Conservation (phyloP, 2,113 vertebrate species). For the Nerophis ophidion region DNA sequence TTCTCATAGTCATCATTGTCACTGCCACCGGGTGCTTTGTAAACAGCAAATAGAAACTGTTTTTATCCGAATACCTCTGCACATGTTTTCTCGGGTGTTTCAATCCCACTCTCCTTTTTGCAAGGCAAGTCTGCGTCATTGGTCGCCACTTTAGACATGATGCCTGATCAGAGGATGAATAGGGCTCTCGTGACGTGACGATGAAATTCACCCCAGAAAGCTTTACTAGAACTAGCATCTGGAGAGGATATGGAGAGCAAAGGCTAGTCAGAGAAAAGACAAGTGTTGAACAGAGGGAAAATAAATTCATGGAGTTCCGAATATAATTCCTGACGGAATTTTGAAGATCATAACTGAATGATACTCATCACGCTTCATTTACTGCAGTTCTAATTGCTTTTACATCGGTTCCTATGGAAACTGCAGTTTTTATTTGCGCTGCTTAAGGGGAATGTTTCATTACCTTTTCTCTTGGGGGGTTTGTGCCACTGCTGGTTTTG, state of each 20-base stretch:
- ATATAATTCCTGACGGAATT: slow-evolving; percentile 49
- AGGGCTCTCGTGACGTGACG: slow-evolving; percentile 31
- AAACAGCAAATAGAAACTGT: no score
- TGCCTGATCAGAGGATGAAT: slow-evolving; percentile 45
- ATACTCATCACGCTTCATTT: slow-evolving; percentile 58
- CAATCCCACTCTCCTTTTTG: slow-evolving; percentile 14
- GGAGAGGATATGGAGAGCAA: slow-evolving; percentile 13
- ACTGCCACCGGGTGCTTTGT: no score
- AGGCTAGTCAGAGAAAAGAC: slow-evolving; percentile 8
- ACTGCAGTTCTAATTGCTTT: slow-evolving; percentile 64
- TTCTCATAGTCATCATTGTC: no score
- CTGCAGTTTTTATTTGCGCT: slow-evolving; percentile 58
- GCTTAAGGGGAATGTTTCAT: slow-evolving; percentile 45
- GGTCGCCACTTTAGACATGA: slow-evolving; percentile 32
- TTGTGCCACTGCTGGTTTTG: slow-evolving; percentile 40
- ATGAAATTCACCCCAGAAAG: slow-evolving; percentile 34
- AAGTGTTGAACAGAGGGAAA: slow-evolving; percentile 13
- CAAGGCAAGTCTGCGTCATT: slow-evolving; percentile 26
- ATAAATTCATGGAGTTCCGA: slow-evolving; percentile 8
- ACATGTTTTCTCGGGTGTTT: no score
- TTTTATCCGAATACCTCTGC: no score
- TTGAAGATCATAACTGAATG: slow-evolving; percentile 56
- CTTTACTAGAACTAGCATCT: slow-evolving; percentile 25
- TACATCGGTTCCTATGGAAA: slow-evolving; percentile 74
- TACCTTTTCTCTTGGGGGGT: slow-evolving; percentile 51